phyloP scores from a whole-genome alignment of 1,140 invertebrate species.

The Bombus confusus region DNA sequence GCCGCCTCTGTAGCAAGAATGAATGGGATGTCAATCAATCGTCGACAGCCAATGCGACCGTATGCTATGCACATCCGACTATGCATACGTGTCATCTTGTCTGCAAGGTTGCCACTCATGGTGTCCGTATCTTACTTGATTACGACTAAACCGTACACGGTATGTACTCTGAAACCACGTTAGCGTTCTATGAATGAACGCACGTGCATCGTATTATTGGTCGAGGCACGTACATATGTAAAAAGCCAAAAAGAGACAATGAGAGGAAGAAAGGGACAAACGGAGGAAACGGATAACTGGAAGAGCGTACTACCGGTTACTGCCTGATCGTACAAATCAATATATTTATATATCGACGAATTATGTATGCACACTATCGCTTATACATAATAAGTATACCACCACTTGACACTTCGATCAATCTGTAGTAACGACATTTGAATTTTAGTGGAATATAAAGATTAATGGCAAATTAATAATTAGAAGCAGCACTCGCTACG shows the following conservation, averaged over 20 bases:
- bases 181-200: slow-evolving; percentile 51
- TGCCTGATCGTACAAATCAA: not conserved
- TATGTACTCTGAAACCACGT: slow-evolving; percentile 13
- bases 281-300: slow-evolving; percentile 9
- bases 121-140: slow-evolving; percentile 42
- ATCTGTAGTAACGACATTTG: not conserved
- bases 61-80: slow-evolving; percentile 29
- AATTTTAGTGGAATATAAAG: not conserved
- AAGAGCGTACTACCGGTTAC: not conserved
- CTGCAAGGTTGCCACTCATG: slow-evolving; percentile 25
- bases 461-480: too few species aligned
- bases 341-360: not conserved
- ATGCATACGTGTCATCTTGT: slow-evolving; percentile 49
- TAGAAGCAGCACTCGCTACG: too few species aligned
- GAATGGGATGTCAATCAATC: slow-evolving; percentile 39
- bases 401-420: not conserved
- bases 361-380: not conserved
- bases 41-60: not conserved
- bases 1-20: not conserved
- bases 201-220: slow-evolving; percentile 41
- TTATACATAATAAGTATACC: not conserved
- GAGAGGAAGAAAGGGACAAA: not conserved
- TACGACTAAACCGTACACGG: slow-evolving; percentile 33
- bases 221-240: slow-evolving; percentile 22
- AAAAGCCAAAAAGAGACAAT: slow-evolving; percentile 21